Conservation (phyloP, 2,888 invertebrate genomes). For the Prosopocoilus inquinatus region DNA sequence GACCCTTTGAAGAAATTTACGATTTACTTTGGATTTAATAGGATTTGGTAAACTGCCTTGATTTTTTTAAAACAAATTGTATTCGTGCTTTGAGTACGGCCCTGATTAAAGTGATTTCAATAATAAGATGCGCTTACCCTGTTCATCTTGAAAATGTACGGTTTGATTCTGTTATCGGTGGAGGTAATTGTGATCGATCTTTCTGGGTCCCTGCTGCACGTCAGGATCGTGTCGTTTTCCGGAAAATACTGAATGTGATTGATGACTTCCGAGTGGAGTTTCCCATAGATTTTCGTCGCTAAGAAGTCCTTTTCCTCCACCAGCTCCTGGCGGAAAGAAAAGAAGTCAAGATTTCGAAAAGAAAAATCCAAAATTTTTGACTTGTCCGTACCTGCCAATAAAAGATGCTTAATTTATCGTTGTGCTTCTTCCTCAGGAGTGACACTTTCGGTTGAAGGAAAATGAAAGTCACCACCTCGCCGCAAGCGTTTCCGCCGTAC, state of each 20-base stretch:
- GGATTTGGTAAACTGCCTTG: too few species aligned
- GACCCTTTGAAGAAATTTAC: too few species aligned
- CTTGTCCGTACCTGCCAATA: conserved; percentile 58
- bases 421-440: conserved; percentile 55
- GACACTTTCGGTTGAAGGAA: conserved; percentile 57
- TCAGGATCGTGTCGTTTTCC: conserved; percentile 53
- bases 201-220: conserved; percentile 58
- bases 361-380: conserved; percentile 1
- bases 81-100: too few species aligned
- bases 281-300: conserved; percentile 48
- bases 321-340: conserved; percentile 52
- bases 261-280: conserved; percentile 54
- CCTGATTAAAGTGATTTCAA: too few species aligned
- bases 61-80: too few species aligned
- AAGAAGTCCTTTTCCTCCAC: conserved; percentile 54
- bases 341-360: not conserved
- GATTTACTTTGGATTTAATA: too few species aligned
- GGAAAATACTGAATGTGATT: conserved; percentile 52
- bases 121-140: conserved; percentile 46
- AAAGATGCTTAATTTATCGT: conserved; percentile 57
- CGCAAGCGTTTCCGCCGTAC: conserved; percentile 56
- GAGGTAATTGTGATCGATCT: conserved; percentile 53
- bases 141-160: conserved; percentile 56
- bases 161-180: conserved; percentile 52
- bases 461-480: conserved; percentile 53